Evolutionary conservation across 37 sponge, comb jelly and placozoan genomes (phyloP), one percentile per base, ranked within the genome.

Genomic region (Amphimedon queenslandica): DNA sequence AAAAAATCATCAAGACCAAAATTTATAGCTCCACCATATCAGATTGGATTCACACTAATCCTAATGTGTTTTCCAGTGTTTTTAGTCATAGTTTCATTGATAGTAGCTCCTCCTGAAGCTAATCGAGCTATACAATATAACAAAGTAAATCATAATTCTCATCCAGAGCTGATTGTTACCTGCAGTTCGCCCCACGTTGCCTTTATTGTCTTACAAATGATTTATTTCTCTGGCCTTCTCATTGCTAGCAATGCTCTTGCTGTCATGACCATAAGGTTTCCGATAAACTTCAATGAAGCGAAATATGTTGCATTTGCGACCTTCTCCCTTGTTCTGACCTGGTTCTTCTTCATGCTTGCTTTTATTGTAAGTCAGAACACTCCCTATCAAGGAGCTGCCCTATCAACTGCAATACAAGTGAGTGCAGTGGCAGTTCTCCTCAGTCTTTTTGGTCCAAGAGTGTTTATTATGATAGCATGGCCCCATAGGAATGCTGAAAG

Each of bases 41-140:
- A 87, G 66, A 74, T 92, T 18, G 1, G 71, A 18, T 92, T 92
- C 78, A 86, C 92, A 4, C 38, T 82, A 5, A 0, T 57, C 25
- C 64, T 87, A 20, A 81, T 92, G 1, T 58, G 36, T n/a, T 43
- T 75, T 2, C 87, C 79, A 34, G 16, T 82, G 38, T 2, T 78
- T 20, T 42, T 92, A 16, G 74, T 82, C 0, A 28, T 75, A 1
- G 63, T 79, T 10, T 82, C 81, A 2, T 37, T 80, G 29, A 41
- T 70, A 1, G 38, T 70, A 20, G 41, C 33, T 0, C 56, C 55
- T 27, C 84, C 87, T 16, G 57, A 25, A 2, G 69, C 78, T 3
- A 16, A 30, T 25, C 64, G 75, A 63, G 37, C 2, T 0, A 16
- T 18, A 4, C 43, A 60, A 40, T 20, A 20, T 0, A 65, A 42